Conservation (phyloP, 2,797 vertebrate species). For the Pseudochirops cupreus region DNA sequence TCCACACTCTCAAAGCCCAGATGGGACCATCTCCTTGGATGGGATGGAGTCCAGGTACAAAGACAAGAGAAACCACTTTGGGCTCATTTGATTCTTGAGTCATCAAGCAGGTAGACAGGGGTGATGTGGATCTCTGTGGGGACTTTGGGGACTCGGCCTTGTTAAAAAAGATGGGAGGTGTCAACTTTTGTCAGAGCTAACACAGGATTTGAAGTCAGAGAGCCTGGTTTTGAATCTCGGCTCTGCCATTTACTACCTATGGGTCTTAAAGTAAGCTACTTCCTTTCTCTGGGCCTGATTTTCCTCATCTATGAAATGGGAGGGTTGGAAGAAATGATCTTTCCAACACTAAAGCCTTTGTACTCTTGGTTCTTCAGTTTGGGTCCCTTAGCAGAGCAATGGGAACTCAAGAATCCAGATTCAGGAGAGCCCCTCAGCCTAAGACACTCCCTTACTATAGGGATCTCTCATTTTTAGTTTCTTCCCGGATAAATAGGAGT, state of each 20-base stretch:
- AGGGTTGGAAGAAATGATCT: neutral
- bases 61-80: neutral
- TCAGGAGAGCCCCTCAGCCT: too few species aligned
- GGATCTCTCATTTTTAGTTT: too few species aligned
- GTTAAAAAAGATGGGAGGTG: neutral
- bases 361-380: neutral
- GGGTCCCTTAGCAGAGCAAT: too few species aligned
- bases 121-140: neutral
- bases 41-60: neutral
- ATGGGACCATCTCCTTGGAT: neutral
- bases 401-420: too few species aligned
- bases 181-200: too few species aligned
- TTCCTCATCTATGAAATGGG: neutral
- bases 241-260: too few species aligned
- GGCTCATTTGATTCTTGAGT: neutral
- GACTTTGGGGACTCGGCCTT: neutral
- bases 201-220: too few species aligned
- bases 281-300: neutral
- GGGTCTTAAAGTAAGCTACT: too few species aligned
- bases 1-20: neutral
- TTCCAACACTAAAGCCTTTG: neutral
- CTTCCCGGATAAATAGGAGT: too few species aligned
- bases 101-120: neutral
- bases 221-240: too few species aligned
- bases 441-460: too few species aligned